Percentiles rank a stretch among this genome's conserved stretches.
Conservation (phyloP, 1,140 invertebrate genomes). For the Lasioglossum albipes region DNA sequence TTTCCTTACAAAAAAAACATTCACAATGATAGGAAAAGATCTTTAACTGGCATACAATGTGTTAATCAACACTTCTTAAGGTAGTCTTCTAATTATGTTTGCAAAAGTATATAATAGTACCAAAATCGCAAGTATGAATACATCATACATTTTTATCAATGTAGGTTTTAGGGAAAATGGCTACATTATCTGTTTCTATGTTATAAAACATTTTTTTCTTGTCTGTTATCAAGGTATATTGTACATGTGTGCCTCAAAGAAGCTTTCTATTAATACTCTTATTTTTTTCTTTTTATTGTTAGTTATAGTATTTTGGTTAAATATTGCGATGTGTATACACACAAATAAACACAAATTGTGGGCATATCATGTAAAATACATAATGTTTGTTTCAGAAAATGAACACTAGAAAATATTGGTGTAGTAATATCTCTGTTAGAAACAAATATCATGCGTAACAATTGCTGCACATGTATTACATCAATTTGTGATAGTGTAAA, state of each 20-base stretch:
- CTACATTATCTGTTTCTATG: neutral
- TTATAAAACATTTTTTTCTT: slow-evolving; percentile 5
- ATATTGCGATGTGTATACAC: neutral
- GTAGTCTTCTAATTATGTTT: slow-evolving; percentile 36
- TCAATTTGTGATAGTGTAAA: neutral
- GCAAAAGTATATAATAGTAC: neutral
- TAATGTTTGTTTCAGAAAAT: neutral
- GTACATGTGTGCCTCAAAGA: slow-evolving; percentile 62
- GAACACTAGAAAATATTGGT: neutral
- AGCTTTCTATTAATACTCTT: neutral
- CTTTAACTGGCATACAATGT: too few species aligned
- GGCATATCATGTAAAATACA: neutral
- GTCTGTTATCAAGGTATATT: slow-evolving; percentile 16
- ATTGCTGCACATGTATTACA: neutral
- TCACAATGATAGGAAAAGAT: too few species aligned
- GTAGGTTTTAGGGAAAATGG: neutral
- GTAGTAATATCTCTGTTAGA: neutral
- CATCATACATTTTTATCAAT: neutral
- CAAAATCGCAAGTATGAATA: neutral
- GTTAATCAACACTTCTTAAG: slow-evolving; percentile 38
- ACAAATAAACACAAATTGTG: slow-evolving; percentile 3
- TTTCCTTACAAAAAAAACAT: too few species aligned
- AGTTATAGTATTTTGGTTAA: slow-evolving; percentile 1
- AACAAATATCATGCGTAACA: neutral
- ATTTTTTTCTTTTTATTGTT: neutral